These are phyloP conservation scores for Eira barbara DNA, from an alignment of 2,113 vertebrate species.

Conservation along the genomic window DNA sequence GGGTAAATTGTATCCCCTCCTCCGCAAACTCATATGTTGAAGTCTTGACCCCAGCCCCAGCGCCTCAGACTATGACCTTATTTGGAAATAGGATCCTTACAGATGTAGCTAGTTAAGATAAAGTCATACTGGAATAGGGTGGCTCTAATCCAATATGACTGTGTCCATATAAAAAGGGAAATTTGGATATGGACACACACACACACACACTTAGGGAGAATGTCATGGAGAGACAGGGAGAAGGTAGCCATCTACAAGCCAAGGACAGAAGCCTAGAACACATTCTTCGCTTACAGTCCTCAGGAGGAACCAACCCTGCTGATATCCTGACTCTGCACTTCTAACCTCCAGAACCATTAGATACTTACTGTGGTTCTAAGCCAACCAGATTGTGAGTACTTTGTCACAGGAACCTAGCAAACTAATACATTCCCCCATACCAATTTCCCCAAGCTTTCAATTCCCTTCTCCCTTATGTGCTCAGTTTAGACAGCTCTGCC, in stretches of 20 bases:
- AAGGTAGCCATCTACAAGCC: not conserved
- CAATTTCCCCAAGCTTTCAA: not conserved
- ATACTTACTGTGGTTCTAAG: not conserved
- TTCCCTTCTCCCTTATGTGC: accelerated
- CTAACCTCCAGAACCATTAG: not conserved
- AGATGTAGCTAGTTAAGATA: not conserved
- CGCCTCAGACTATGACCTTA: not conserved
- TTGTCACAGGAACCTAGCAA: not conserved
- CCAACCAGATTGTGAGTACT: not conserved
- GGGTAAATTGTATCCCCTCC: not conserved
- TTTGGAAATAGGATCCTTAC: not conserved
- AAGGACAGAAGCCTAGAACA: not conserved
- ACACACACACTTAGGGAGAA: not conserved
- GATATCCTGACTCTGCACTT: not conserved
- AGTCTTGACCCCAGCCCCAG: not conserved
- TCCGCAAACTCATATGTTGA: not conserved
- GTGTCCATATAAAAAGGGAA: not conserved
- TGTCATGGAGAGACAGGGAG: accelerated
- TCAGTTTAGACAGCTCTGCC: not conserved
- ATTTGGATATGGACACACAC: not conserved
- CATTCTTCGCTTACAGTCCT: not conserved
- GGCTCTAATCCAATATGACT: not conserved
- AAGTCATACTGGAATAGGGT: not conserved
- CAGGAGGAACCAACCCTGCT: not conserved
- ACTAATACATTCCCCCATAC: not conserved